Evolutionary conservation across 2,888 invertebrate genomes (phyloP), one percentile per base, ranked within the genome.

Genomic region (Habroteleia sp.): DNA sequence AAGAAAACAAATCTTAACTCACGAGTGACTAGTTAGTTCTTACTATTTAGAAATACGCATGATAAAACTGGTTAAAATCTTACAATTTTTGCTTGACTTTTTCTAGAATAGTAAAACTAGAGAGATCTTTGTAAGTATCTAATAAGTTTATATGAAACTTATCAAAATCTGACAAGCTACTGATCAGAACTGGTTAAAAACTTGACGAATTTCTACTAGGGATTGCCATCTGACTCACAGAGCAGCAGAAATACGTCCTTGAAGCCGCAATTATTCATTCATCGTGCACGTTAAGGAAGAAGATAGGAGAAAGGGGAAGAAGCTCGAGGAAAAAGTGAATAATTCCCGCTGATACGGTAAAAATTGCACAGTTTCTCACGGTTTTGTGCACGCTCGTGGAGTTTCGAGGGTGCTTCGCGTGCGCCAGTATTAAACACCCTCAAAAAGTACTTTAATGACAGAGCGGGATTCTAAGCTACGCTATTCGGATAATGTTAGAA

Each of bases 381-480:
- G 76, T 72, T 77, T 74, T 73, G 52, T 60, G 69, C 72, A 37
- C 52, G 50, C 33, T 50, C 54, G 66, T 60, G 65, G 31, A 25
- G 72, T 71, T 71, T 71, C 75, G 31, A 75, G 69, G 75, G 75
- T 75, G 63, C 74, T 75, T 65, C 71, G 69, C 63, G 71, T 75
- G 63, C 69, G 50, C 52, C 58, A 8, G 79, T 76, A 79, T 82
- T 79, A 80, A 77, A 80, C 80, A 82, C 81, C 82, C 78, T 79
- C 68, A 62, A 77, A 78, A 82, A 82, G 78, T 68, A 77, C 77
- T 79, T 82, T 85, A 86, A 86, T 85, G 84, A 84, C 81, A 81
- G 81, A 62, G 52, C 42, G 75, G 76, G 85, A 85, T 84, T 84
- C 85, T 84, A 84, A 85, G 84, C 85, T 82, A 79, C 79, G 82